A percentile compares a stretch with the other conserved stretches of the same genome.
These are phyloP conservation scores for Agrochola macilenta DNA, from an alignment of 2,888 invertebrate genomes.

Conservation along the genomic window DNA sequence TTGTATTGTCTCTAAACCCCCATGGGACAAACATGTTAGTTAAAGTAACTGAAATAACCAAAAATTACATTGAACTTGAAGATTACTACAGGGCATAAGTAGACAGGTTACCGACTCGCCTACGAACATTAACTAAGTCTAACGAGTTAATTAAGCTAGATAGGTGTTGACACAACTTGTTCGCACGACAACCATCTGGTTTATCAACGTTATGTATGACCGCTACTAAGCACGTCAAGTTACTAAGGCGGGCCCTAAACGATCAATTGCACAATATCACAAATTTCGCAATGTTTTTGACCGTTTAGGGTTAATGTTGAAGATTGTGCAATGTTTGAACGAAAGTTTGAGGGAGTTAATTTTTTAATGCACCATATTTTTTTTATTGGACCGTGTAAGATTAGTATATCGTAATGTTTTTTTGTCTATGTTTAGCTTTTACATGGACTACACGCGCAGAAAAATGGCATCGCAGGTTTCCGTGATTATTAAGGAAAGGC, in stretches of 20 bases:
- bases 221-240: constrained; percentile 22
- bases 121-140: constrained; percentile 50
- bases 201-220: constrained; percentile 46
- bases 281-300: neutral
- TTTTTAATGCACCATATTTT: neutral
- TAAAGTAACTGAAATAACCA: neutral
- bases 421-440: neutral
- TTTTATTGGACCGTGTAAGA: too few relatives aligned
- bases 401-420: neutral
- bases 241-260: neutral
- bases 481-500: neutral
- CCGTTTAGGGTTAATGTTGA: neutral
- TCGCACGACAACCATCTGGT: constrained; percentile 47
- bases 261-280: neutral
- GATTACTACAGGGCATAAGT: constrained; percentile 26
- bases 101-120: constrained; percentile 39
- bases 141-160: constrained; percentile 58
- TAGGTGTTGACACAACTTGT: constrained; percentile 55
- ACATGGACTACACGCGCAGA: too few relatives aligned
- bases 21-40: neutral
- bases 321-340: neutral
- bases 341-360: neutral
- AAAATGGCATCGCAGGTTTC: neutral
- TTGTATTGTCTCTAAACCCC: neutral
- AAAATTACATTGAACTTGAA: constrained; percentile 24